Evolutionary conservation across 2,113 vertebrate species (phyloP), one percentile per base, ranked within the genome.

Genomic region (Sinosuthora webbiana): DNA sequence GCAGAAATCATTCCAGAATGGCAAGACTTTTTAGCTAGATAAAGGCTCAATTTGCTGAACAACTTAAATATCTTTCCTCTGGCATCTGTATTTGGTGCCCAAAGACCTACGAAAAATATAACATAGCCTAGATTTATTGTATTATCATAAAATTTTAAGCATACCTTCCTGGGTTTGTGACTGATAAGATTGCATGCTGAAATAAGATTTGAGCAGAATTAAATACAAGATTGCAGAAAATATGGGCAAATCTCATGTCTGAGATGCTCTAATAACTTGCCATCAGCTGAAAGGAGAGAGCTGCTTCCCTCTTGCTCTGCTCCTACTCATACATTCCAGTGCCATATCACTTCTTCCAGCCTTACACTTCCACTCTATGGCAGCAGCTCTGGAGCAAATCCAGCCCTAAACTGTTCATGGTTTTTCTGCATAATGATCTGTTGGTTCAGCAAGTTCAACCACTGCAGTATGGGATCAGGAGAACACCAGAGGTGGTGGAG

Each of bases 301-400:
- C 21, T 47, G 12, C 15, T 93, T 89, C 23, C 25, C 41, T 60
- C 23, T 83, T 79, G 31, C 18, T 80, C 37, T 39, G 6, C 31
- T 24, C 57, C 31, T 57, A 50, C 19, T 0, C 0, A 21, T 70
- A 33, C 4, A 2, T 83, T 30, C 63, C 63, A 62, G 9, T 1
- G 6, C 28, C 14, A 5, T 41, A n/a, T 47, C 37, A 45, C 12
- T 21, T 88, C 53, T 74, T 79, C 45, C 62, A 80, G 63, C 59
- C 33, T 87, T 75, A 64, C 18, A 27, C 15, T 59, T 56, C 42
- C 15, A 49, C 31, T 37, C 30, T 30, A 13, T 62, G 37, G 18
- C 68, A 73, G 63, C 63, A 86, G 53, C 23, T 88, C 67, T 77
- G 52, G 37, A 92, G 82, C 31, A 57, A 82, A 71, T 59, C 67